These are phyloP conservation scores for Nyctibius bracteatus DNA, from an alignment of 2,113 vertebrate genomes.

Conservation along the genomic window DNA sequence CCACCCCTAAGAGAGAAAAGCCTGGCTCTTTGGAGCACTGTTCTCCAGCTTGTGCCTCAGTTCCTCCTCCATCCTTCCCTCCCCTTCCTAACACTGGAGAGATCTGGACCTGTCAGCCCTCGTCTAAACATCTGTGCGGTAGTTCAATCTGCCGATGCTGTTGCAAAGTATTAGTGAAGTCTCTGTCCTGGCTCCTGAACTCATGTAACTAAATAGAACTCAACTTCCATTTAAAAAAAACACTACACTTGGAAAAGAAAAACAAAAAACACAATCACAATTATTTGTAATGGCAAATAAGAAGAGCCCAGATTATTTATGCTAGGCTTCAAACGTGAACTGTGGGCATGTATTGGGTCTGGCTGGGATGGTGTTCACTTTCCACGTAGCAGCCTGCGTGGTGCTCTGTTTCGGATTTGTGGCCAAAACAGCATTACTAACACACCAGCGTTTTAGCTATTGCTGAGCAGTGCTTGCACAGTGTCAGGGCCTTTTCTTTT, in stretches of 20 bases:
- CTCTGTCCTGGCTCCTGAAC: not conserved
- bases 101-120: not conserved
- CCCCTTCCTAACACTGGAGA: not conserved
- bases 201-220: not conserved
- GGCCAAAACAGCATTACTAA: not conserved
- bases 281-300: not conserved
- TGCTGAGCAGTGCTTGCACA: not conserved
- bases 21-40: not conserved
- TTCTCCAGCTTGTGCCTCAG: not conserved
- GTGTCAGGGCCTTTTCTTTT: not conserved
- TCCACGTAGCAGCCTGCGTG: not conserved
- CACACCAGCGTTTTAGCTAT: not conserved
- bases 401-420: not conserved
- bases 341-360: not conserved
- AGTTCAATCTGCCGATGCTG: not conserved
- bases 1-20: not conserved
- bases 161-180: not conserved
- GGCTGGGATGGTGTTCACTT: not conserved
- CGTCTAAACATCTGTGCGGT: not conserved
- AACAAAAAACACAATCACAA: not conserved
- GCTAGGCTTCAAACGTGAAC: not conserved
- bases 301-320: not conserved
- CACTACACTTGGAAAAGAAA: not conserved
- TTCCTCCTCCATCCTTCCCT: not conserved
- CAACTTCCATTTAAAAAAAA: not conserved